Conservation (phyloP, 2,888 invertebrate genomes). For the Pammene aurita region DNA sequence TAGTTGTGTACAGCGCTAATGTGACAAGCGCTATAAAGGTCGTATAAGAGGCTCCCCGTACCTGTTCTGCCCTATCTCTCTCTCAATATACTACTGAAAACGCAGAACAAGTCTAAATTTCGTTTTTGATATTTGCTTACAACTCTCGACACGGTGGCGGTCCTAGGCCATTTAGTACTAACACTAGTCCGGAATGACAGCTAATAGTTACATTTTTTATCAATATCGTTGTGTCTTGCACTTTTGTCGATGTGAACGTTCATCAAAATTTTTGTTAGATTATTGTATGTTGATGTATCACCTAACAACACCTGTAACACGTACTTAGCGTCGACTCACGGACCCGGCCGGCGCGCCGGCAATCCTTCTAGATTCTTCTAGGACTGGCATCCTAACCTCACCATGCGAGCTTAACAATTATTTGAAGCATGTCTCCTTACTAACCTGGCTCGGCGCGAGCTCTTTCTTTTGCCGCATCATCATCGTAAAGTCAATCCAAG, state of each 20-base stretch:
- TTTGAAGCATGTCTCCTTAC: conserved; percentile 81
- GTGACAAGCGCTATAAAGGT: conserved; percentile 27
- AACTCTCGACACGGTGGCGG: conserved; percentile 79
- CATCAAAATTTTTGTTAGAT: conserved; percentile 77
- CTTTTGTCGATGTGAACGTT: conserved; percentile 73
- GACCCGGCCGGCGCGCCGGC: conserved; percentile 65
- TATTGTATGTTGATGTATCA: conserved; percentile 79
- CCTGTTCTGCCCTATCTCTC: conserved; percentile 72
- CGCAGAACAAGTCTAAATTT: conserved; percentile 84
- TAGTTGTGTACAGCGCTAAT: conserved; percentile 17
- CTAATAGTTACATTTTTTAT: conserved; percentile 71
- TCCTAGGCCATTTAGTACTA: conserved; percentile 79
- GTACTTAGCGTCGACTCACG: conserved; percentile 61
- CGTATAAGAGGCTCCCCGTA: conserved; percentile 66
- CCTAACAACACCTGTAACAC: conserved; percentile 75
- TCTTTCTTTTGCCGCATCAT: conserved; percentile 80
- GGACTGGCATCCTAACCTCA: conserved; percentile 78
- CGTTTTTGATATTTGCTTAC: conserved; percentile 83
- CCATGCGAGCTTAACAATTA: conserved; percentile 82
- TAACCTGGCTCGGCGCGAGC: conserved; percentile 80
- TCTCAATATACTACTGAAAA: conserved; percentile 61
- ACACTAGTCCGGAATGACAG: conserved; percentile 79
- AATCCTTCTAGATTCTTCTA: conserved; percentile 74
- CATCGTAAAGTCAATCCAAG: conserved; percentile 69
- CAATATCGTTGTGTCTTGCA: conserved; percentile 68